Conservation (phyloP, 92 coral and sea anemone species). For the Blastomussa wellsi region DNA sequence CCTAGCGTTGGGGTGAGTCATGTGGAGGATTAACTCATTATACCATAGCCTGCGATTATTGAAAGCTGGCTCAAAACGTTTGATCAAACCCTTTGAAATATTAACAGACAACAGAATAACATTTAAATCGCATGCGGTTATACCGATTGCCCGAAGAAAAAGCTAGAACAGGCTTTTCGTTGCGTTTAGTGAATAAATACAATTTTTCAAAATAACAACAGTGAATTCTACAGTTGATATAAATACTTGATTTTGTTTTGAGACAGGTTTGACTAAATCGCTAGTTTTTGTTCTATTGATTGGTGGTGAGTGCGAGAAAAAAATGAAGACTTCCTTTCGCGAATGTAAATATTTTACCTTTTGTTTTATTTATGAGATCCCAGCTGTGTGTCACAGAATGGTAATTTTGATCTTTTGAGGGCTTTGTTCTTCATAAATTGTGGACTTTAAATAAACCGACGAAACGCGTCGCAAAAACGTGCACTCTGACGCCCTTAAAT, state of each 20-base stretch:
- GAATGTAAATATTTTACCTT: conserved; percentile 33
- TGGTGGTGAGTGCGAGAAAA: neutral
- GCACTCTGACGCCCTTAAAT: neutral
- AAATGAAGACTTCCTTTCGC: neutral
- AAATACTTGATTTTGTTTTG: neutral
- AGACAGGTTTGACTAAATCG: neutral
- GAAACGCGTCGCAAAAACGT: neutral
- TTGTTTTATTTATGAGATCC: conserved; percentile 40
- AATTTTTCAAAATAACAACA: neutral
- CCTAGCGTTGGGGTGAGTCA: neutral
- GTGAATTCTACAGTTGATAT: neutral
- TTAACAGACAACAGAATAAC: conserved; percentile 20
- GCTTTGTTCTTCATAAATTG: neutral
- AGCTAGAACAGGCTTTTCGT: conserved; percentile 3
- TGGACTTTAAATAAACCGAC: conserved; percentile 5
- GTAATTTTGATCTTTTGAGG: conserved; percentile 20
- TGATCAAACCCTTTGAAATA: conserved; percentile 33
- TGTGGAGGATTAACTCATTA: conserved; percentile 15
- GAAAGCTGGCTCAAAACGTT: neutral
- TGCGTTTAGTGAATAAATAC: neutral
- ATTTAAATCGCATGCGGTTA: conserved; percentile 36
- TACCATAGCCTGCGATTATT: neutral
- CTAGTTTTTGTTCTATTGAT: neutral
- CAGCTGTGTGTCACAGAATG: conserved; percentile 41
- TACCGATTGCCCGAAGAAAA: conserved; percentile 19